Evolutionary conservation across 2,888 invertebrate genomes (phyloP).

Genomic region (Sarcophaga rosellei): DNA sequence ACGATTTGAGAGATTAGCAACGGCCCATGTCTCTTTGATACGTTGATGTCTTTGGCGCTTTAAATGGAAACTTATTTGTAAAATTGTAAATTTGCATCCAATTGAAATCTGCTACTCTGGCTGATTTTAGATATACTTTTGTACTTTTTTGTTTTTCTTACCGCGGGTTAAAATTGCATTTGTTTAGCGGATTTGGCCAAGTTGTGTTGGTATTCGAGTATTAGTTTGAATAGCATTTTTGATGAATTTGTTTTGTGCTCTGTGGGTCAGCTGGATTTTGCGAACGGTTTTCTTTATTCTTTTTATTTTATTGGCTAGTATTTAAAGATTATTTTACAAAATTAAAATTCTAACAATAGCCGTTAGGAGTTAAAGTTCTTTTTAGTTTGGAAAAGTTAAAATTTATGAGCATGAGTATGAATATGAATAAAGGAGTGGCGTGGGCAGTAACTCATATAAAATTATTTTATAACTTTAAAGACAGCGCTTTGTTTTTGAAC

Average conservation of each 20-base stretch:
- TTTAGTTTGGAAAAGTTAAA: neutral
- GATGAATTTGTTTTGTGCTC: slow-evolving; percentile 51
- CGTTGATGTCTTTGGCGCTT: slow-evolving; percentile 34
- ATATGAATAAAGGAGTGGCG: neutral
- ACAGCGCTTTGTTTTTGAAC: too few species aligned
- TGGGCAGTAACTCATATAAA: neutral
- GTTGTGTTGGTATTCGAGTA: slow-evolving; percentile 6
- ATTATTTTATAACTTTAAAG: too few species aligned
- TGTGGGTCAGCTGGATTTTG: slow-evolving; percentile 47
- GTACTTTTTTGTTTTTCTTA: slow-evolving; percentile 10
- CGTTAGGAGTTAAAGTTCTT: neutral
- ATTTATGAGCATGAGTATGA: neutral
- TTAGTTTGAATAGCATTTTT: slow-evolving; percentile 29
- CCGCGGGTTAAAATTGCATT: slow-evolving; percentile 19
- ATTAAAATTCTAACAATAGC: slow-evolving; percentile 49
- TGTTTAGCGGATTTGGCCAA: slow-evolving; percentile 13
- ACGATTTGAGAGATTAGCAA: slow-evolving; percentile 7
- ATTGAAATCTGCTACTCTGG: slow-evolving; percentile 32
- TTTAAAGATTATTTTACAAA: neutral
- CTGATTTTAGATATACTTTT: slow-evolving; percentile 3
- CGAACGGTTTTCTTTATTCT: neutral
- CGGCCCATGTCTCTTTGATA: slow-evolving; percentile 30
- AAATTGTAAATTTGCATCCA: slow-evolving; percentile 46
- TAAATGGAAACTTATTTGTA: slow-evolving; percentile 44
- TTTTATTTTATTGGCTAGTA: neutral